phyloP scores from a whole-genome alignment of 2,888 invertebrate species.

The Mactromeris polynyma region DNA sequence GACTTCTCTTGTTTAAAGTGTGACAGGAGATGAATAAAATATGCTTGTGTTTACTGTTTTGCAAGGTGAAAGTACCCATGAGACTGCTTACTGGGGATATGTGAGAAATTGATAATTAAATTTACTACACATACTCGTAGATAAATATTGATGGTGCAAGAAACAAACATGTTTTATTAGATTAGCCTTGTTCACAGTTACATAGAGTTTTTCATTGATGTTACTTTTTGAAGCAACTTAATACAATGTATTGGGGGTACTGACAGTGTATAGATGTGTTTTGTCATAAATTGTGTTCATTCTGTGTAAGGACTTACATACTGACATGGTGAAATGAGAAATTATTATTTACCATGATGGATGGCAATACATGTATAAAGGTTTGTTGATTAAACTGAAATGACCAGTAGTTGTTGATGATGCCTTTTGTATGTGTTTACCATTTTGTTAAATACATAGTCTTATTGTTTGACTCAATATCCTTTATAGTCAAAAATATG shows the following conservation, averaged over 20 bases:
- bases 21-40: too few relatives aligned
- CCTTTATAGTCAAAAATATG: too few relatives aligned
- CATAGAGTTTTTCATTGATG: not conserved
- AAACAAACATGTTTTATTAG: not conserved
- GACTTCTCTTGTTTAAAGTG: too few relatives aligned
- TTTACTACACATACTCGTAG: too few relatives aligned
- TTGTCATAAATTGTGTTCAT: not conserved
- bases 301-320: not conserved
- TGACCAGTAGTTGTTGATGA: too few relatives aligned
- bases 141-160: not conserved
- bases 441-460: too few relatives aligned
- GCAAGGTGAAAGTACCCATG: too few relatives aligned
- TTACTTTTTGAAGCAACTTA: not conserved
- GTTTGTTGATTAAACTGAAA: not conserved
- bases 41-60: too few relatives aligned
- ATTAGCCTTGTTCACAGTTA: not conserved
- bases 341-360: not conserved
- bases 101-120: too few relatives aligned
- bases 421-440: too few relatives aligned
- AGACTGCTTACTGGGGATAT: too few relatives aligned
- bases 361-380: not conserved
- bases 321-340: not conserved
- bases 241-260: constrained; percentile 2
- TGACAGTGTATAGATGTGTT: not conserved
- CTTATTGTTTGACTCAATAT: too few relatives aligned